Conservation (phyloP, 1,140 invertebrate genomes). For the Lepidurus arcticus region DNA sequence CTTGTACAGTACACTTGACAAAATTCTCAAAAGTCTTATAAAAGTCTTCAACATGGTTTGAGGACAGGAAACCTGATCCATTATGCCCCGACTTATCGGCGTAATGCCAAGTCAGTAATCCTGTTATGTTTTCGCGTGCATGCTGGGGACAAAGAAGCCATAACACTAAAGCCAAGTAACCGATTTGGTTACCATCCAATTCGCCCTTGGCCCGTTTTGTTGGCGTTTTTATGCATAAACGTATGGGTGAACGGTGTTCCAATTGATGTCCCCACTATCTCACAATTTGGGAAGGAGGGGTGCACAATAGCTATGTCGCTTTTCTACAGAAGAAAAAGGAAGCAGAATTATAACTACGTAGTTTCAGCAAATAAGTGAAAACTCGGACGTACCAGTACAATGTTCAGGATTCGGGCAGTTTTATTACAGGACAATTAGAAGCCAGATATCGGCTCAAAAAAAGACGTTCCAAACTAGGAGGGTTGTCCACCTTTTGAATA, state of each 20-base stretch:
- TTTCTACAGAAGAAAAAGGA: background rate
- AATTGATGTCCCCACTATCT: background rate
- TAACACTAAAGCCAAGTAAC: constrained; percentile 14
- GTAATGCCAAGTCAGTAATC: background rate
- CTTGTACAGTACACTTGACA: background rate
- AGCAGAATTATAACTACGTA: background rate
- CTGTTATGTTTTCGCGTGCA: background rate
- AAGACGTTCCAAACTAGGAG: background rate
- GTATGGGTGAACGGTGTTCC: background rate
- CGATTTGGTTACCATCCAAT: background rate
- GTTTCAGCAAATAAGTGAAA: background rate
- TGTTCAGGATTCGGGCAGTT: background rate
- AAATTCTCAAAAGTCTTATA: background rate
- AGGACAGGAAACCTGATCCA: constrained; percentile 12
- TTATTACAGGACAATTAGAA: background rate
- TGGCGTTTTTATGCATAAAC: background rate
- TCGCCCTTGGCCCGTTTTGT: background rate
- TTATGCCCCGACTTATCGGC: background rate
- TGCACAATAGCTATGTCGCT: background rate
- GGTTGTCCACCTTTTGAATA: constrained; percentile 4
- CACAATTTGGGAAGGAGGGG: background rate
- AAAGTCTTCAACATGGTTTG: background rate
- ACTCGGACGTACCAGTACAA: background rate
- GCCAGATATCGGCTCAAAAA: background rate
- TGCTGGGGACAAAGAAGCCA: constrained; percentile 17